A percentile compares a stretch with the other conserved stretches of the same genome.
phyloP scores from a whole-genome alignment of 2,888 invertebrate genomes.

The Tortrix viridana region DNA sequence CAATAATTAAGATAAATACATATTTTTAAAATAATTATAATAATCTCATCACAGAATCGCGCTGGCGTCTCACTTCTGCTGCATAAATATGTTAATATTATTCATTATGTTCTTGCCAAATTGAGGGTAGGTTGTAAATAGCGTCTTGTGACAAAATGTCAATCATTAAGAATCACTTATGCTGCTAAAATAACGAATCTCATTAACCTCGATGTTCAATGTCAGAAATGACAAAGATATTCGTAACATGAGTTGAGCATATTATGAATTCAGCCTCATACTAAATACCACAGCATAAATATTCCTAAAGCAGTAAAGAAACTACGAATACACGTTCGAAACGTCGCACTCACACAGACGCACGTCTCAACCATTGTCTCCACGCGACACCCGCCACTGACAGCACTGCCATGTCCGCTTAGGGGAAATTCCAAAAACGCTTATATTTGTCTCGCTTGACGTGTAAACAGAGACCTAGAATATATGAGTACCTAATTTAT shows the following conservation, averaged over 20 bases:
- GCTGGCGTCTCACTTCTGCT: not conserved
- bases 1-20: conserved; percentile 31
- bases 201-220: conserved; percentile 24
- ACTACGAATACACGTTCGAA: too few relatives aligned
- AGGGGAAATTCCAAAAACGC: too few relatives aligned
- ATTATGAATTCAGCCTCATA: too few relatives aligned
- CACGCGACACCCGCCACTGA: too few relatives aligned
- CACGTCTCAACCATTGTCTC: too few relatives aligned
- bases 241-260: not conserved
- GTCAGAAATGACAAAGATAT: conserved; percentile 6
- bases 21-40: conserved; percentile 21
- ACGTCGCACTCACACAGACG: too few relatives aligned
- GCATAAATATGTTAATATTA: conserved; percentile 20
- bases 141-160: conserved; percentile 19
- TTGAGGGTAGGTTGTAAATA: conserved; percentile 14
- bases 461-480: too few relatives aligned
- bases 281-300: too few relatives aligned
- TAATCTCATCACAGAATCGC: conserved; percentile 15
- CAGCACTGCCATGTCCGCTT: too few relatives aligned
- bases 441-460: too few relatives aligned
- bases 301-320: too few relatives aligned
- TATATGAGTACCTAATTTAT: too few relatives aligned
- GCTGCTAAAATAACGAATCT: conserved; percentile 11
- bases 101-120: conserved; percentile 23
- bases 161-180: conserved; percentile 30